These are phyloP conservation scores for Osmoderma eremita DNA, from an alignment of 2,888 invertebrate genomes.

Conservation along the genomic window DNA sequence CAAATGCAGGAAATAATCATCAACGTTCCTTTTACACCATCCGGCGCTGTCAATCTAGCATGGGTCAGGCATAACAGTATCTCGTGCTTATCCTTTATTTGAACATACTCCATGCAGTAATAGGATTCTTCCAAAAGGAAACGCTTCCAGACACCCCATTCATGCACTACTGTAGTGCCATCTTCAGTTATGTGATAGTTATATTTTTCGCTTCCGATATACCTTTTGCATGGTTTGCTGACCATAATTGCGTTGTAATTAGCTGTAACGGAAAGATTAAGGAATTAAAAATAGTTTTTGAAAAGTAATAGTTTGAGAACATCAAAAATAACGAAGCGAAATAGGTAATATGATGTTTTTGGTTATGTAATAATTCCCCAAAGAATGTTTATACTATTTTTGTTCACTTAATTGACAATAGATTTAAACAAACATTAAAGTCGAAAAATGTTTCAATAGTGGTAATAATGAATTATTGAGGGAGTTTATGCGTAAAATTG, in stretches of 20 bases:
- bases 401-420: too few species aligned
- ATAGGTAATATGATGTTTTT: too few species aligned
- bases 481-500: too few species aligned
- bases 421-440: too few species aligned
- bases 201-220: conserved; percentile 12
- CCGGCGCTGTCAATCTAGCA: not conserved
- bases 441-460: too few species aligned
- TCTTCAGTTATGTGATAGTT: conserved; percentile 19
- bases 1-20: conserved; percentile 35
- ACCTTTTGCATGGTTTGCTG: conserved; percentile 23
- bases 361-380: too few species aligned
- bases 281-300: too few species aligned
- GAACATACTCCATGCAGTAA: conserved; percentile 39
- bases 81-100: conserved; percentile 28
- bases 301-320: too few species aligned
- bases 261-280: conserved; percentile 28
- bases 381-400: too few species aligned
- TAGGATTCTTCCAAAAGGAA: conserved; percentile 26
- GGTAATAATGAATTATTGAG: too few species aligned
- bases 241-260: conserved; percentile 24
- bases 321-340: too few species aligned
- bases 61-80: conserved; percentile 25
- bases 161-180: conserved; percentile 14
- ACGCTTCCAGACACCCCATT: conserved; percentile 21
- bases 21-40: conserved; percentile 10